A percentile compares a stretch with the other conserved stretches of the same genome.
Evolutionary conservation across 2,888 invertebrate species (phyloP).

Genomic region (Stratiomys singularior): DNA sequence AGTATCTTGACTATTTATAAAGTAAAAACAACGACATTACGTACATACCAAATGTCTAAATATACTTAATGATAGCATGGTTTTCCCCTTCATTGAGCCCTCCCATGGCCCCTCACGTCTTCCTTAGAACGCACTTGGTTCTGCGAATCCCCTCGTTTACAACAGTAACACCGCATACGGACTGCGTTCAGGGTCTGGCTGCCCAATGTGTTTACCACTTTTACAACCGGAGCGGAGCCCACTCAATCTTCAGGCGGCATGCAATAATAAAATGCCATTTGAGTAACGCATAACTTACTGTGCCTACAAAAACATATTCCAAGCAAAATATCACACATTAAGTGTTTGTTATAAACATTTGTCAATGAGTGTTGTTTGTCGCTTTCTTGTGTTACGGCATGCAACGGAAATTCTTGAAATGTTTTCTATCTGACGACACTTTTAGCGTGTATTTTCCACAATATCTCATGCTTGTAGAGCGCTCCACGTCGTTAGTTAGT

Average conservation of each 20-base stretch:
- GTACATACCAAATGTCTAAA: conserved; percentile 3
- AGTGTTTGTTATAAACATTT: conserved; percentile 12
- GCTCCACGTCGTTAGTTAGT: too few relatives aligned
- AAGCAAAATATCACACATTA: neutral
- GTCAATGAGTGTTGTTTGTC: conserved; percentile 25
- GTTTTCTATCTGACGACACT: conserved; percentile 26
- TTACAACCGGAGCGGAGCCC: neutral
- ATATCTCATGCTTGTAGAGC: neutral
- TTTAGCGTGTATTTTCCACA: neutral
- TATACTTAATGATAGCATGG: conserved; percentile 10
- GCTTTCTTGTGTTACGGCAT: neutral
- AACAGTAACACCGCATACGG: neutral
- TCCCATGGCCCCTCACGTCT: neutral
- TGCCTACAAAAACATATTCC: neutral
- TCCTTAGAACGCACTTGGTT: neutral
- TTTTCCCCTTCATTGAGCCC: neutral
- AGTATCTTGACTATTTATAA: conserved; percentile 34
- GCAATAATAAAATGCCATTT: conserved; percentile 26
- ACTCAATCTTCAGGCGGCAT: neutral
- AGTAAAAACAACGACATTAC: conserved; percentile 12
- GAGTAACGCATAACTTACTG: neutral
- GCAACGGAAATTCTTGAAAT: conserved; percentile 41
- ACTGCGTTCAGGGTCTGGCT: too few relatives aligned
- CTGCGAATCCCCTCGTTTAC: neutral
- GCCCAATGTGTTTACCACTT: too few relatives aligned